Base-by-base conservation (phyloP, 1,140 invertebrate genomes). In the Drosophila baimaii region DNA sequence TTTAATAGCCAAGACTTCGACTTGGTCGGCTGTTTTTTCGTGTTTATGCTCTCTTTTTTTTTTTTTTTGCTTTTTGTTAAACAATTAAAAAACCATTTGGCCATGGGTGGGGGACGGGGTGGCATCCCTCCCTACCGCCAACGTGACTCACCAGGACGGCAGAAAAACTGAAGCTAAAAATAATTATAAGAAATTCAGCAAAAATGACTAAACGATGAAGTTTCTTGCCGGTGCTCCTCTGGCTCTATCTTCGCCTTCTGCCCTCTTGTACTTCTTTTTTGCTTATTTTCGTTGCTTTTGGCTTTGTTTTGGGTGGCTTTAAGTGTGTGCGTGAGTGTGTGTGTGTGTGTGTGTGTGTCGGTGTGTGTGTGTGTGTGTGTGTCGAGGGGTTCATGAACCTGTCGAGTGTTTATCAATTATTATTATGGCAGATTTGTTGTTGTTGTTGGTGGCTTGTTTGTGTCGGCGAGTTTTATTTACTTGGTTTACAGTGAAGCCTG, bases 351-450 rank as follows among this genome's bases (percentile, higher is more conserved):
- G n/a, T n/a, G 29, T 37, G 25, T 44, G 27, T 57, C 31, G 25
- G 29, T 7, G 21, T 46, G 27, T 52, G 39, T 23, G 21, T 3
- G 19, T 19, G 43, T n/a, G 23, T 57, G 47, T 29, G 27, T 54
- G 25, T 31, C n/a, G 33, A 39, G 41, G 51, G 56, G 77, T 79
- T 79, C 76, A 79, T 68, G 76, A 79, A 79, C 77, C 77, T 79
- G 64, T 64, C 31, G 55, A 79, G 76, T 73, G 76, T 66, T 79
- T 79, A 68, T 59, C 69, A 79, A 79, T 79, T 79, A 61, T 79
- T 43, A 66, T 73, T 59, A 68, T 62, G 51, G 66, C 43, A 44
- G 43, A 59, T 56, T 66, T 58, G 41, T 49, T 59, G 46, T 29
- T 49, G 44, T 66, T 58, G 41, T 49, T 59, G 46, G 17, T 49